Conservation (phyloP, 2,113 vertebrate genomes). For the Cynopterus brachyotis region DNA sequence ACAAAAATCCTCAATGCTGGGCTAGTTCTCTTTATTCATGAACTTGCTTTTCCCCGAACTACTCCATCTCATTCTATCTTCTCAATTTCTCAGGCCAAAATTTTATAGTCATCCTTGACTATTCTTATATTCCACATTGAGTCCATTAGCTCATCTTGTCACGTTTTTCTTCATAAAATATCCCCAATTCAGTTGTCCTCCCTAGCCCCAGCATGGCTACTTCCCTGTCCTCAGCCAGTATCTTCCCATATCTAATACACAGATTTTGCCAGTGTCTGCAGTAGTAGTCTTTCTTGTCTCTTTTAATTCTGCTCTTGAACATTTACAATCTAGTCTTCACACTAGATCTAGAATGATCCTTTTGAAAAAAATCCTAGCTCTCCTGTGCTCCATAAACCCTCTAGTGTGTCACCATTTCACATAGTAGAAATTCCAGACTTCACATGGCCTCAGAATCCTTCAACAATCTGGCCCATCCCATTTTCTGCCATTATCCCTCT, state of each 20-base stretch:
- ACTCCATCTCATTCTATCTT: background rate
- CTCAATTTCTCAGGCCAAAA: background rate
- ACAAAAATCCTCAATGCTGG: background rate
- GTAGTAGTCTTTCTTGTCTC: background rate
- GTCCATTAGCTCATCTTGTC: background rate
- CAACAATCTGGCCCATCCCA: background rate
- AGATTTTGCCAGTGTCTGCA: background rate
- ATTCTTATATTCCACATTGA: background rate
- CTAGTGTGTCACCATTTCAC: background rate
- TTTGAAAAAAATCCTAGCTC: background rate
- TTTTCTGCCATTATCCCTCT: background rate
- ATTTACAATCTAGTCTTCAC: background rate
- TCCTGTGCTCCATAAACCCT: background rate
- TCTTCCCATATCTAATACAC: background rate
- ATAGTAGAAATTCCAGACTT: background rate
- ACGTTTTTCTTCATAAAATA: background rate
- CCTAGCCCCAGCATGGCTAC: background rate
- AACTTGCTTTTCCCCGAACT: background rate
- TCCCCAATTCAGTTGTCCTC: background rate
- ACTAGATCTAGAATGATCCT: slow-evolving; percentile 1
- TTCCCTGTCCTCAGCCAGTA: background rate
- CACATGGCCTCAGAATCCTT: background rate
- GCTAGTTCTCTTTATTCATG: background rate
- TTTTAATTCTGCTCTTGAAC: background rate
- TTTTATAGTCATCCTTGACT: background rate